Conservation (phyloP, 2,888 invertebrate species). For the Rhyacophila evoluta region DNA sequence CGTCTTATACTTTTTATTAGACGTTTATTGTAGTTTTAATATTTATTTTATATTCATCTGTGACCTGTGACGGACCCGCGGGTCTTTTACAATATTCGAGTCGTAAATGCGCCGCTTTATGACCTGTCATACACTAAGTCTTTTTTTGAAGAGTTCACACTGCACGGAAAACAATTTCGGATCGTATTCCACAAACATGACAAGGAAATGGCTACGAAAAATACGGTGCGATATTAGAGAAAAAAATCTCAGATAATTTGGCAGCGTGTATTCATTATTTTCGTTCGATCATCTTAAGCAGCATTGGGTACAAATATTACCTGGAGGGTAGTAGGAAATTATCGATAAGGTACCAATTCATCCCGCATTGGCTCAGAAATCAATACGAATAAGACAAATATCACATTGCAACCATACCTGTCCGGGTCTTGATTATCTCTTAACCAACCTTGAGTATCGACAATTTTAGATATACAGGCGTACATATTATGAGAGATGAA, state of each 20-base stretch:
- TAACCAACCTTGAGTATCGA: too few species aligned
- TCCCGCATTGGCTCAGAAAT: too few species aligned
- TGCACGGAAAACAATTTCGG: background rate
- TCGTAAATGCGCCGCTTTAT: slow-evolving; percentile 17
- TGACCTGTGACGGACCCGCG: background rate
- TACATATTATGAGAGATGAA: too few species aligned
- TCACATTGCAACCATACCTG: too few species aligned
- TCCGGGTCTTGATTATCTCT: too few species aligned
- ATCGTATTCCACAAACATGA: background rate
- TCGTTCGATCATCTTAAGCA: too few species aligned
- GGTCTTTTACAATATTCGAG: background rate
- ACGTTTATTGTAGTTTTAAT: background rate
- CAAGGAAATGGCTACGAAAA: background rate
- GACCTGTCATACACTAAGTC: background rate
- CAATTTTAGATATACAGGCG: too few species aligned
- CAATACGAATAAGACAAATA: too few species aligned
- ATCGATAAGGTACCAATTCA: too few species aligned
- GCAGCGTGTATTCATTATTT: background rate
- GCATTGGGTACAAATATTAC: too few species aligned
- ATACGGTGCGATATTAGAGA: background rate
- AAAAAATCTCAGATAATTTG: background rate
- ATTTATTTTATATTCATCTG: background rate
- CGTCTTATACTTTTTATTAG: background rate
- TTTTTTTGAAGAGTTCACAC: background rate
- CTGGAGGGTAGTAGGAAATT: too few species aligned